Base-by-base conservation (phyloP, 2,113 vertebrate genomes). In the Rhinoderma darwinii region DNA sequence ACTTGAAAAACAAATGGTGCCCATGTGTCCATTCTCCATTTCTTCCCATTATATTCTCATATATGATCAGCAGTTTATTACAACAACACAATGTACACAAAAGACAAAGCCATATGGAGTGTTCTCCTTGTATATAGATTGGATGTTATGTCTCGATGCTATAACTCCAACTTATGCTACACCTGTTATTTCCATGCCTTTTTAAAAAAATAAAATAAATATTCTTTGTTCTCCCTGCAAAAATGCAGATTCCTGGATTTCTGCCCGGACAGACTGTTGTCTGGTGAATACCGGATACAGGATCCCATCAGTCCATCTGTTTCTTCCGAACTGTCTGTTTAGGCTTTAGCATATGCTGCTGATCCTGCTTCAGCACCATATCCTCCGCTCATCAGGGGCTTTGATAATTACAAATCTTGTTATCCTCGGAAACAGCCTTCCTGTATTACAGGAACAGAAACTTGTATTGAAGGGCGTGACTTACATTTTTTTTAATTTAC, bases 291-390 rank as follows among this genome's bases (percentile, higher is more conserved):
- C 76, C 44, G 76, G 84, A 86, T 86, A 86, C 85, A 75, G 85
- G 85, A 82, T 87, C 85, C 85, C 78, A 82, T 82, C 66, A 87
- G 50, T 56, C 85, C 85, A 87, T 87, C 85, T 87, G 85, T 70
- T 87, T 41, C 66, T 74, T 75, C 66, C 44, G 68, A 87, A 41
- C 85, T 87, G 85, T 82, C 68, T 87, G 85, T 87, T 87, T 87
- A 87, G 85, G 30, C 39, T 74, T 44, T 22, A 87, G 68, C 85
- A 82, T 87, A 87, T 63, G 85, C 37, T 87, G 77, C 85, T 82
- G 78, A 70, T 87, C 68, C 78, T 87, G 66, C 68, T 75, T 87
- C 25, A 87, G 37, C 68, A 74, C 85, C 54, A 75, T 87, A 87
- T 82, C 78, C 85, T 85, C 41, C 39, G 61, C 77, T 82, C 85